These are phyloP conservation scores for Arion vulgaris DNA, from an alignment of 1,140 invertebrate genomes.

Conservation along the genomic window DNA sequence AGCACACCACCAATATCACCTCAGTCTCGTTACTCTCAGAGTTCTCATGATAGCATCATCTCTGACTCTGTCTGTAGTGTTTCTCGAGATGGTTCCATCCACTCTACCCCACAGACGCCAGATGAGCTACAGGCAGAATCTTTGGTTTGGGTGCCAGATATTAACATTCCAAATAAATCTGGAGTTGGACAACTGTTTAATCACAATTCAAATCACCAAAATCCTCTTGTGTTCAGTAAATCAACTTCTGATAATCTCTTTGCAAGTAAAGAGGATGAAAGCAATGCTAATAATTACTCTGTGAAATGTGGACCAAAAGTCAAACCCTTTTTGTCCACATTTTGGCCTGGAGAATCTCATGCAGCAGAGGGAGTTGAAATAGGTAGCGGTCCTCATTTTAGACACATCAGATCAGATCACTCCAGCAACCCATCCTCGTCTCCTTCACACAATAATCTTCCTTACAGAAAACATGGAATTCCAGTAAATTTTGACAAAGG, in stretches of 20 bases:
- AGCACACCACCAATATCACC: constrained; percentile 62
- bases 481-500: neutral
- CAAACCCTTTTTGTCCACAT: neutral
- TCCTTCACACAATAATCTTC: neutral
- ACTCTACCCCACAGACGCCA: constrained; percentile 44
- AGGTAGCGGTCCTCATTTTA: neutral
- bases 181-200: neutral
- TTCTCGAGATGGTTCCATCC: constrained; percentile 40
- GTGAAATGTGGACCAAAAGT: neutral
- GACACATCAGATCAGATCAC: neutral
- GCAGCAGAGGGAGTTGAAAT: constrained; percentile 15
- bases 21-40: constrained; percentile 58
- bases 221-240: neutral
- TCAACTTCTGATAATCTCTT: neutral
- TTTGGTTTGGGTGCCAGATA: neutral
- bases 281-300: neutral
- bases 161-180: neutral
- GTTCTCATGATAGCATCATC: constrained; percentile 58
- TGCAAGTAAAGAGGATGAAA: neutral
- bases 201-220: neutral
- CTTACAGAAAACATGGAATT: neutral
- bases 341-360: constrained; percentile 9
- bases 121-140: constrained; percentile 18
- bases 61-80: constrained; percentile 47
- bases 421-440: neutral